Evolutionary conservation across 1,140 invertebrate species (phyloP), one percentile per base, ranked within the genome.

Genomic region (Gonatopus flavifemur): DNA sequence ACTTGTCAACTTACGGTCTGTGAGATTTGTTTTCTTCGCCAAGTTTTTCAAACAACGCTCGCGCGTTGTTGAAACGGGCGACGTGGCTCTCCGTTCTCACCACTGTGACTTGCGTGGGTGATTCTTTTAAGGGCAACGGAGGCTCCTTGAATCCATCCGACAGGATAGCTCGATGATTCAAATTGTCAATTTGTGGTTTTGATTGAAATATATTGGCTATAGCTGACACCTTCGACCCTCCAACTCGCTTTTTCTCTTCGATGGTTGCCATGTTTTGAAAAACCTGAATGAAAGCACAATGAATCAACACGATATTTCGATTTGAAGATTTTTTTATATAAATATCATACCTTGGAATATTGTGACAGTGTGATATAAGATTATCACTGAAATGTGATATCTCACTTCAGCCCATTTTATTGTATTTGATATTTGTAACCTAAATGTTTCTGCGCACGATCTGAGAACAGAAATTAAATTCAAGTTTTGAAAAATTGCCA

Each of bases 11-110:
- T 72, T 59, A 77, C 74, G 70, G 74, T 62, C 52, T 62, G 58
- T 72, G 83, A 19, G 80, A 73, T 52, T 82, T 80, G 64, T 85
- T 86, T 58, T 90, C 87, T 49, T 89, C 87, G 18, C 92, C 92
- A 46, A 96, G 80, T 66, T 94, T 93, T 72, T 96, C 93, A 76
- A 97, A 96, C 18, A 97, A 81, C 19, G 93, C 93, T 24, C 92
- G 80, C 1, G 94, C 94, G 74, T 90, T 93, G 69, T 95, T 95
- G 74, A 97, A 96, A 38, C 94, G 79, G 13, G 90, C 87, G 53
- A 93, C 84, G 69, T 94, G 91, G 53, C 90, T 93, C 77, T 94
- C 91, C 3, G 90, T 91, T 40, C 91, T 81, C 32, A 89, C 88
- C n/a, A 91, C 87, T 3, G 87, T 88, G 30, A 88, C 86, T 60